Conservation (phyloP, 2,797 vertebrate genomes). For the Dermochelys coriacea region DNA sequence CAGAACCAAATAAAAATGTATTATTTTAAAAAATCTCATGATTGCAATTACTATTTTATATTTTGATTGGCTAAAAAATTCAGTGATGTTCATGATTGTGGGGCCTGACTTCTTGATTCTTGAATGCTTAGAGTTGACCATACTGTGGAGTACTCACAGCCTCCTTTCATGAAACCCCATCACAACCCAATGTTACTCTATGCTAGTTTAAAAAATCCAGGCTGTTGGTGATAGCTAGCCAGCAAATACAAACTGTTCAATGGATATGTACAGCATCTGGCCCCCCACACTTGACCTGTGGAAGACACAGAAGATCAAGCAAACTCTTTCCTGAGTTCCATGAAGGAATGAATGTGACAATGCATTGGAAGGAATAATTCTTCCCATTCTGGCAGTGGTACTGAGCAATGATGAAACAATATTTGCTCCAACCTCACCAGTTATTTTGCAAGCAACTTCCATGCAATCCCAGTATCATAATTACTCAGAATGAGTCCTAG, state of each 20-base stretch:
- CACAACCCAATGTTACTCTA: not conserved
- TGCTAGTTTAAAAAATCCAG: not conserved
- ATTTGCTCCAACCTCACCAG: rapidly evolving
- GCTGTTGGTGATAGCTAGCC: not conserved
- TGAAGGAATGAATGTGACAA: rapidly evolving
- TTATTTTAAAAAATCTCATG: not conserved
- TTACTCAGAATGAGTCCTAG: not conserved
- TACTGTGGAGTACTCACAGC: not conserved
- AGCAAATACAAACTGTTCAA: not conserved
- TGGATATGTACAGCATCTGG: rapidly evolving
- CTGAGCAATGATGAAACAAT: rapidly evolving
- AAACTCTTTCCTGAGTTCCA: not conserved
- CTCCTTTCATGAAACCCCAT: not conserved
- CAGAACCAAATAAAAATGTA: not conserved
- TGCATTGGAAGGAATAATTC: not conserved
- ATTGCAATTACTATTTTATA: not conserved
- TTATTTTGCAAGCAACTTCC: rapidly evolving
- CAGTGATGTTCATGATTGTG: not conserved
- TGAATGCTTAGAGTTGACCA: not conserved
- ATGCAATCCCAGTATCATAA: not conserved
- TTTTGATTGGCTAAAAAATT: not conserved
- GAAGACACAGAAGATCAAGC: not conserved
- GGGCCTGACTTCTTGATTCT: not conserved
- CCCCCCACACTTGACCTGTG: not conserved
- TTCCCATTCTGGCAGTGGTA: rapidly evolving